Evolutionary conservation across 2,888 invertebrate genomes (phyloP), one percentile per base, ranked within the genome.

Genomic region (Agrypnus murinus): DNA sequence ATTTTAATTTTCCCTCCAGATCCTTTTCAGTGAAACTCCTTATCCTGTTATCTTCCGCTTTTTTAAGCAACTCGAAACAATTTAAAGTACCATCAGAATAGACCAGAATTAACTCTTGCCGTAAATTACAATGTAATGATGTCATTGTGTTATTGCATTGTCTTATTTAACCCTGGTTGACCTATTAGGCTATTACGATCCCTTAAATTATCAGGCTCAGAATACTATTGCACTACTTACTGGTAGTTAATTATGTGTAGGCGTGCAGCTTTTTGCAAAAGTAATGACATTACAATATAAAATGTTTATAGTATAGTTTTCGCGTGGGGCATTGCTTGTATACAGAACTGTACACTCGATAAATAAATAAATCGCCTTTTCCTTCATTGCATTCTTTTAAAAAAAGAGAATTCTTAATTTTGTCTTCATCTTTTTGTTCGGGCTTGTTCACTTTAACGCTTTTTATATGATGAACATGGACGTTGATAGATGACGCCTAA

Each of bases 71-170:
- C 2, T 25, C 12, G 31, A 6, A 40, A 32, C 34, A 15, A 45
- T 45, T 60, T 60, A 60, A 60, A 10, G 60, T 60, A 45, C 60
- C 45, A 12, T 60, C 45, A 8, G 45, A 32, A 60, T 25, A 45
- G 45, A n/a, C n/a, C n/a, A n/a, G n/a, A n/a, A n/a, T 31, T n/a
- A 45, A 19, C 15, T 43, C 45, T 60, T n/a, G 5, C 25, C 5
- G 25, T 25, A 60, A 60, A 60, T 60, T 60, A 45, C 32, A 60
- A 65, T 32, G 65, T 55, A 58, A 58, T 58, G 66, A 66, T 66
- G 66, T 66, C 63, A 68, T 68, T 65, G 45, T 66, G 66, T 66
- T 57, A 68, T 68, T 65, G 45, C 15, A 45, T 55, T 68, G 46
- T 55, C n/a, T n/a, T 25, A 5, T 25, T 68, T 63, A 63, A 63